Conservation (phyloP, 1,140 invertebrate species). For the Listronotus bonariensis region DNA sequence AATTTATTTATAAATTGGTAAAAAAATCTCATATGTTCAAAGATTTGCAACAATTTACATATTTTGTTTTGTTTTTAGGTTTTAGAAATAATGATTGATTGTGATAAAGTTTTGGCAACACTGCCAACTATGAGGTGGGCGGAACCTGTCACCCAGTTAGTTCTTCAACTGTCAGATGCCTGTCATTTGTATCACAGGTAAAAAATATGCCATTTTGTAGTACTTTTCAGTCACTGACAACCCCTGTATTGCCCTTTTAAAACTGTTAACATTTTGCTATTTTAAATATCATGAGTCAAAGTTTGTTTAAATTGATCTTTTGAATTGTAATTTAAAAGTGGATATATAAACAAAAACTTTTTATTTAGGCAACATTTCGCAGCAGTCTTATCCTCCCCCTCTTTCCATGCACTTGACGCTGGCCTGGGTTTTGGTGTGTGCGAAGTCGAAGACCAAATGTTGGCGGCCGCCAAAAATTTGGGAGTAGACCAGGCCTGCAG, state of each 20-base stretch:
- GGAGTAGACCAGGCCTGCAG: constrained; percentile 73
- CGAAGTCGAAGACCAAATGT: constrained; percentile 68
- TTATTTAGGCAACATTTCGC: constrained; percentile 65
- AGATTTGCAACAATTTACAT: too few species aligned
- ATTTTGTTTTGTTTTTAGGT: constrained; percentile 42
- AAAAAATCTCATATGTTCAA: too few species aligned
- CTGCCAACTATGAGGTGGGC: constrained; percentile 74
- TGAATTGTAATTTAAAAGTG: too few species aligned
- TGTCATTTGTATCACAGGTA: constrained; percentile 59
- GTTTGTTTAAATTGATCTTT: too few species aligned
- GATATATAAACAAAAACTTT: too few species aligned
- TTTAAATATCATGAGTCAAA: too few species aligned
- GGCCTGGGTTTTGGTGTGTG: constrained; percentile 71
- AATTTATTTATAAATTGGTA: too few species aligned
- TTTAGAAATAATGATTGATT: constrained; percentile 65
- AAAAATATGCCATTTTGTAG: too few species aligned
- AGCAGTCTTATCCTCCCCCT: constrained; percentile 65
- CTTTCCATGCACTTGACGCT: constrained; percentile 66
- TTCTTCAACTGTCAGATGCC: constrained; percentile 69
- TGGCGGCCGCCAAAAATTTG: constrained; percentile 66
- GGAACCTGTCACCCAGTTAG: constrained; percentile 68
- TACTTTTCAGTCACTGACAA: too few species aligned
- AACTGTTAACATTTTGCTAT: too few species aligned
- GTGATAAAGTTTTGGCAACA: constrained; percentile 70
- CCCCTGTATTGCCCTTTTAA: too few species aligned